A percentile compares a stretch with the other conserved stretches of the same genome.
phyloP scores from a whole-genome alignment of 2,113 vertebrate genomes.

The Ptilonorhynchus violaceus region DNA sequence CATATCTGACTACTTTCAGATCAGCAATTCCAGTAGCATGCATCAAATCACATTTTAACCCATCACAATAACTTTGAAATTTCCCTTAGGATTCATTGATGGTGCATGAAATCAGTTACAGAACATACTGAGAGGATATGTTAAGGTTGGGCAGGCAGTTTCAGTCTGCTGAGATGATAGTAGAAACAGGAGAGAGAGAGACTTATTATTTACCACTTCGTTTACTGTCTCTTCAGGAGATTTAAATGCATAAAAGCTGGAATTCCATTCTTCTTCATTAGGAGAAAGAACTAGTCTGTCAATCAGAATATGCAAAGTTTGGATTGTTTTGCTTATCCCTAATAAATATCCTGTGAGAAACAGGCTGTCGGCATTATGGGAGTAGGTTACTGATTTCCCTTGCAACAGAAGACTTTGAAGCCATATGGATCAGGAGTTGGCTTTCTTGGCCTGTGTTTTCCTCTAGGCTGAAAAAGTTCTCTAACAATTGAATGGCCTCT shows the following conservation, averaged over 20 bases:
- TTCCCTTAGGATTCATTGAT: neutral
- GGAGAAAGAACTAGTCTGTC: neutral
- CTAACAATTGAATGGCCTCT: neutral
- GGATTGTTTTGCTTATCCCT: neutral
- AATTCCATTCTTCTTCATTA: neutral
- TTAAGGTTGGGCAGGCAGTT: neutral
- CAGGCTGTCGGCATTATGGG: rapidly evolving
- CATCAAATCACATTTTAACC: neutral
- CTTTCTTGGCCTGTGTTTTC: neutral
- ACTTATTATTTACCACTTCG: neutral
- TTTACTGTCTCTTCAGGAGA: neutral
- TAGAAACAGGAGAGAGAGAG: neutral
- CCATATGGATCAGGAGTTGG: neutral
- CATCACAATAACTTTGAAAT: neutral
- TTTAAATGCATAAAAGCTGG: neutral
- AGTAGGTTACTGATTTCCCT: neutral
- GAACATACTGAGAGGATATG: neutral
- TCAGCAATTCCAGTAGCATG: neutral
- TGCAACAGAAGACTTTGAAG: neutral
- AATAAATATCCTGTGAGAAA: neutral
- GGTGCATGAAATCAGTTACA: neutral
- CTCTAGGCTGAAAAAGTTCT: neutral
- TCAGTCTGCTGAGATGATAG: neutral
- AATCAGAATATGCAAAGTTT: neutral
- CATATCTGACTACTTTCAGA: neutral